A percentile compares a stretch with the other conserved stretches of the same genome.
Conservation (phyloP, 2,797 vertebrate genomes). For the Babyrousa celebensis region DNA sequence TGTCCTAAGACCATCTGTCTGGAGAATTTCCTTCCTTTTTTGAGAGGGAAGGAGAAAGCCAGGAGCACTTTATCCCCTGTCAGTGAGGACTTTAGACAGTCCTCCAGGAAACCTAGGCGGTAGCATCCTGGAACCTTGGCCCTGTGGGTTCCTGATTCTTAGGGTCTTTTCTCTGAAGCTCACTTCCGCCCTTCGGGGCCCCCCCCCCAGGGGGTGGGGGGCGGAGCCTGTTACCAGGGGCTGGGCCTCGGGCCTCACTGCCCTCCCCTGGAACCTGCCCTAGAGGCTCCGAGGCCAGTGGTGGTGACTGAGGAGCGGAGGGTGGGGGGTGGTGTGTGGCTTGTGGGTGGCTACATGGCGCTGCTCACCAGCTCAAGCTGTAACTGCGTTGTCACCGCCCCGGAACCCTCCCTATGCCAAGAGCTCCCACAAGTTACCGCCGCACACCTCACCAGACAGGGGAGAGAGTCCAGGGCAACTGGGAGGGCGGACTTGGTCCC, state of each 20-base stretch:
- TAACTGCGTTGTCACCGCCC: slow-evolving; percentile 9
- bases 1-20: slow-evolving; percentile 57
- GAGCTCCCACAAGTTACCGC: slow-evolving; percentile 12
- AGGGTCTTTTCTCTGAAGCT: slow-evolving; percentile 27
- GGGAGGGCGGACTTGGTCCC: background rate
- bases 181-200: background rate
- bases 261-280: slow-evolving; percentile 9
- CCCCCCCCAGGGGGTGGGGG: background rate
- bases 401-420: slow-evolving; percentile 67
- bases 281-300: slow-evolving; percentile 25
- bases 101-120: background rate
- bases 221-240: background rate
- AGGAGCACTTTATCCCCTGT: background rate
- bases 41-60: slow-evolving; percentile 48
- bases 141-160: background rate
- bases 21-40: slow-evolving; percentile 79
- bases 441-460: background rate
- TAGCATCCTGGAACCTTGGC: background rate
- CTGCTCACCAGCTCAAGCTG: slow-evolving; percentile 59
- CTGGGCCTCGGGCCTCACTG: background rate
- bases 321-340: slow-evolving; percentile 58
- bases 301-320: background rate
- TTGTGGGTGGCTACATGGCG: slow-evolving; percentile 65
- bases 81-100: background rate
- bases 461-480: background rate